Evolutionary conservation across 2,113 vertebrate species (phyloP), one percentile per base, ranked within the genome.

Genomic region (Morone chrysops): DNA sequence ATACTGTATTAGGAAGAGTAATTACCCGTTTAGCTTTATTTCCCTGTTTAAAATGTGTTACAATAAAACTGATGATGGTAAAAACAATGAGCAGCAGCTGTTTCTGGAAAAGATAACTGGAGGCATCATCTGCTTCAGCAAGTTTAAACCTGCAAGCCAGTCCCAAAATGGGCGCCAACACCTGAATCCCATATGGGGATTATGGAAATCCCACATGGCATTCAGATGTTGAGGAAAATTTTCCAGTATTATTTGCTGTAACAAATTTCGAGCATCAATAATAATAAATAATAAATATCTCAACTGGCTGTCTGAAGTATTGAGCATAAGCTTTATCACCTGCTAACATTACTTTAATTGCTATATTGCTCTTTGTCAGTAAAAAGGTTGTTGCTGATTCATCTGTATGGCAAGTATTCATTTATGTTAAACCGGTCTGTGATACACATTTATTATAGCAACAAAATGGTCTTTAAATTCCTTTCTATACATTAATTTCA

Each of bases 61-160:
- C 65, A 59, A 12, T 56, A 41, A n/a, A 50, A 38, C 4, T n/a
- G 20, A 48, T 10, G 47, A 54, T 66, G 20, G 38, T n/a, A 20
- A 36, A 50, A 75, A 51, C 14, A 50, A 43, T 22, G 6, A 70
- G 38, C 17, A n/a, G 3, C 11, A 47, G 54, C 13, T 70, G 22
- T 7, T 61, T 70, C 38, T 56, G 22, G 31, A 4, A 72, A 78
- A 62, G 10, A 68, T 50, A 72, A 47, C 54, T 50, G 40, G 61
- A 61, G 53, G 45, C 50, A 50, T 51, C 5, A 9, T 41, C 20
- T 60, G n/a, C 53, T 8, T 67, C 40, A 40, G 6, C 36, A 36
- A 60, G 54, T 85, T 68, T 11, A 61, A 22, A 68, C 54, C 20
- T 53, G 43, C 51, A 67, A 16, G 17, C n/a, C 60, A 75, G 45